Base-by-base conservation (phyloP, 2,888 invertebrate genomes). In the Sarcophaga caerulescens region DNA sequence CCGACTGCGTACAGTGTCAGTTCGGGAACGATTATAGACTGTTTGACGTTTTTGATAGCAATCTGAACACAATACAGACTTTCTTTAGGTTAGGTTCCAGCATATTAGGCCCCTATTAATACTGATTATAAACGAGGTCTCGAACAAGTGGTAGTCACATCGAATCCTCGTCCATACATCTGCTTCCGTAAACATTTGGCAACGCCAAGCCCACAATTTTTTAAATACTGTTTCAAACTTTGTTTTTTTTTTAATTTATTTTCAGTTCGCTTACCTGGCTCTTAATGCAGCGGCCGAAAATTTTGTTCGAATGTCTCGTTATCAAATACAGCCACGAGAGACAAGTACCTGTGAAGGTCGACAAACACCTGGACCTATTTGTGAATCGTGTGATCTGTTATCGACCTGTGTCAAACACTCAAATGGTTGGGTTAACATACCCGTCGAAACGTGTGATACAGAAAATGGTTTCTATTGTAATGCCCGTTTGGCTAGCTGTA, bases 341-440 rank as follows among this genome's bases (percentile, higher is more conserved):
- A 91, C 93, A 3, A 92, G 88, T 81, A 91, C 89, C 25, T 93
- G 93, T 60, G 90, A 90, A 14, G 90, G 91, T 6, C 91, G 93
- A 1, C 89, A 91, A 76, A 90, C 90, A 12, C 89, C 92, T 0
- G 93, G 93, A 3, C 87, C 92, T 35, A 93, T 93, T 47, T 93
- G 93, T 69, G 92, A 93, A 25, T 92, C 92, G 4, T 93, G 93
- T 74, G 91, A 92, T 35, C 85, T 93, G 21, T 83, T 93, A 59
- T 91, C 93, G 57, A 93, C 92, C 12, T 93, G 93, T 85, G 91
- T 93, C 0, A 90, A 90, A 52, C 90, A 92, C 52, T 91, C 92
- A 17, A 90, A 90, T 21, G 91, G 92, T 17, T 93, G 93, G 92
- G 89, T 92, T 1, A 93, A 92, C 35, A 92, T 93, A 59, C 93